Evolutionary conservation across 2,797 vertebrate species (phyloP).

Genomic region (Cynodonichthys magdalenae): DNA sequence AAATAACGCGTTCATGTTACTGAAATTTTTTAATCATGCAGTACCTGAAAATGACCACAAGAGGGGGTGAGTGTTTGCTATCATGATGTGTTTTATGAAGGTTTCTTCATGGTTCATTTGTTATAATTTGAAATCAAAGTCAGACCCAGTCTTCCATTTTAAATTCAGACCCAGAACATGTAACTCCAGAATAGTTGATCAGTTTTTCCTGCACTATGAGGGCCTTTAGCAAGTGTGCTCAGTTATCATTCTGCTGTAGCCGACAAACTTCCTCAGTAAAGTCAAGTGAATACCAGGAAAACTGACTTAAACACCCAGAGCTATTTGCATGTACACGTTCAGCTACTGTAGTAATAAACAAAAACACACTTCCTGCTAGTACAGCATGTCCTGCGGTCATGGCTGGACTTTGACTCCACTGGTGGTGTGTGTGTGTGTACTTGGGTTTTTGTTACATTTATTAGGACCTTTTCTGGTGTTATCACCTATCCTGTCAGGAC

Average conservation of each 20-base stretch:
- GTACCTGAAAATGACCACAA: conserved; percentile 32
- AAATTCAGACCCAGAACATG: too few species aligned
- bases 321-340: conserved; percentile 10
- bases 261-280: conserved; percentile 42
- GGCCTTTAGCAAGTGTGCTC: conserved; percentile 14
- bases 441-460: too few species aligned
- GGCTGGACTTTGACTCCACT: conserved; percentile 31
- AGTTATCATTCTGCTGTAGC: conserved; percentile 41
- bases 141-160: background rate
- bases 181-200: conserved; percentile 2
- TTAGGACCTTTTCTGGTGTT: too few species aligned
- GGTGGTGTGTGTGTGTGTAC: background rate
- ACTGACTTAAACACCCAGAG: conserved; percentile 24
- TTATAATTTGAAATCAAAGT: conserved; percentile 3
- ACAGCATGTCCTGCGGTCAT: background rate
- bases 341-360: conserved; percentile 16
- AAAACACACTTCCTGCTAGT: conserved; percentile 15
- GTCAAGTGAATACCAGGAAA: conserved; percentile 69
- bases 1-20: background rate
- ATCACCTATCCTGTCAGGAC: too few species aligned
- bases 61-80: conserved; percentile 21
- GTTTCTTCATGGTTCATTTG: conserved; percentile 14
- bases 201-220: conserved; percentile 52
- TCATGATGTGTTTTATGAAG: background rate
- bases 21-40: conserved; percentile 12